phyloP scores from a whole-genome alignment of 1,140 invertebrate species.

The Hormaphis cornu region DNA sequence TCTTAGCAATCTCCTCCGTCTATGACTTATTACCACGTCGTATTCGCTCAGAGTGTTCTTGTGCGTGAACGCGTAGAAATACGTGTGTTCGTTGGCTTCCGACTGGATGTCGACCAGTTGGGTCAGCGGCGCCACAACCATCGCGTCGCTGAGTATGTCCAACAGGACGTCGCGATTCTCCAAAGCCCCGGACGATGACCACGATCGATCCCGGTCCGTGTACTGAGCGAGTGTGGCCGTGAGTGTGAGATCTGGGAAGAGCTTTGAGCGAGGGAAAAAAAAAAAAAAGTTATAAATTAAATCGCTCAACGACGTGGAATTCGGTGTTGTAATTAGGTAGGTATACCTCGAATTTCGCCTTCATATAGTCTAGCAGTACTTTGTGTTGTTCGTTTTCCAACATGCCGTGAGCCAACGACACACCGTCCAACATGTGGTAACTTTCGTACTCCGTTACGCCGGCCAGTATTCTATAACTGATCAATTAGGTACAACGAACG shows the following conservation, averaged over 20 bases:
- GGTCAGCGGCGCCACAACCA: conserved; percentile 63
- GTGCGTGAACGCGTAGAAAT: conserved; percentile 83
- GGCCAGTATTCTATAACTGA: conserved; percentile 75
- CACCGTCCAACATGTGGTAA: conserved; percentile 66
- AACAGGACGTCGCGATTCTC: conserved; percentile 34
- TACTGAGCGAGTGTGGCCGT: neutral
- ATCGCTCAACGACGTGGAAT: neutral
- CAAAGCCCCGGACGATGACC: conserved; percentile 28
- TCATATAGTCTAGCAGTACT: conserved; percentile 64
- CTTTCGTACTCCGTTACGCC: conserved; percentile 82
- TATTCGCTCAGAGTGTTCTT: conserved; percentile 64
- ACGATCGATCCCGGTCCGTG: neutral
- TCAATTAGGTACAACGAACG: conserved; percentile 22
- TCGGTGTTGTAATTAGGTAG: neutral
- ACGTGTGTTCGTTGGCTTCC: conserved; percentile 60
- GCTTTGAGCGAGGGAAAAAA: neutral
- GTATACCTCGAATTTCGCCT: conserved; percentile 51
- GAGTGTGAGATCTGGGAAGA: neutral
- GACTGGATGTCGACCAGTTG: conserved; percentile 38
- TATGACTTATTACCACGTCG: conserved; percentile 46
- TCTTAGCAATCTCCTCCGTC: no score
- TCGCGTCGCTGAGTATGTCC: conserved; percentile 70
- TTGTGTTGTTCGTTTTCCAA: conserved; percentile 65
- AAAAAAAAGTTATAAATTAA: neutral
- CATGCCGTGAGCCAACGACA: conserved; percentile 69